These are phyloP conservation scores for Mechanitis mazaeus DNA, from an alignment of 2,888 invertebrate genomes.

Conservation along the genomic window DNA sequence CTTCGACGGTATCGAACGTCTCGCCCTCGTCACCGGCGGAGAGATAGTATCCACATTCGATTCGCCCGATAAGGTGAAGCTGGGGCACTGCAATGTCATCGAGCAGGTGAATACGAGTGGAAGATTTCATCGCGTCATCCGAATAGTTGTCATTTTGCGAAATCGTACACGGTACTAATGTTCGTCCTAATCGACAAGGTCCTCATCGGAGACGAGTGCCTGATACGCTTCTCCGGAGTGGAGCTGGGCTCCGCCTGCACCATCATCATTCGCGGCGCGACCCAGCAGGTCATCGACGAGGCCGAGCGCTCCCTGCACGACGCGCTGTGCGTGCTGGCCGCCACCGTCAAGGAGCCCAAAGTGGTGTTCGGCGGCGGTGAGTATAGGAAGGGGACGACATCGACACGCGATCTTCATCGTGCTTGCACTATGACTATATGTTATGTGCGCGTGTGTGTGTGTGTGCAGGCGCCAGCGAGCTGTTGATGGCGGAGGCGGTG, in stretches of 20 bases:
- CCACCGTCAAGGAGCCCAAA: constrained; percentile 95
- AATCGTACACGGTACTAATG: too few species aligned
- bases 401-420: too few species aligned
- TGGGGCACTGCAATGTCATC: constrained; percentile 96
- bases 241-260: constrained; percentile 97
- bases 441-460: neutral
- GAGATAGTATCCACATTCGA: constrained; percentile 99
- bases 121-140: too few species aligned
- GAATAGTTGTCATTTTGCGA: too few species aligned
- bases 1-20: constrained; percentile 98
- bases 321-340: constrained; percentile 96
- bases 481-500: constrained; percentile 97
- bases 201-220: constrained; percentile 98
- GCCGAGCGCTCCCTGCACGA: constrained; percentile 99
- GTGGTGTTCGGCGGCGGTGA: constrained; percentile 93
- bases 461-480: constrained; percentile 88
- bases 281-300: constrained; percentile 96
- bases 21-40: constrained; percentile 97
- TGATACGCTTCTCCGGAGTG: constrained; percentile 96
- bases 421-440: too few species aligned
- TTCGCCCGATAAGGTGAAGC: constrained; percentile 91
- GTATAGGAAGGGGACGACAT: constrained; percentile 19
- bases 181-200: constrained; percentile 59
- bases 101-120: constrained; percentile 81
- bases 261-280: constrained; percentile 97